A percentile compares a stretch with the other conserved stretches of the same genome.
phyloP scores from a whole-genome alignment of 1,140 invertebrate species.

The Drosophila prosaltans region DNA sequence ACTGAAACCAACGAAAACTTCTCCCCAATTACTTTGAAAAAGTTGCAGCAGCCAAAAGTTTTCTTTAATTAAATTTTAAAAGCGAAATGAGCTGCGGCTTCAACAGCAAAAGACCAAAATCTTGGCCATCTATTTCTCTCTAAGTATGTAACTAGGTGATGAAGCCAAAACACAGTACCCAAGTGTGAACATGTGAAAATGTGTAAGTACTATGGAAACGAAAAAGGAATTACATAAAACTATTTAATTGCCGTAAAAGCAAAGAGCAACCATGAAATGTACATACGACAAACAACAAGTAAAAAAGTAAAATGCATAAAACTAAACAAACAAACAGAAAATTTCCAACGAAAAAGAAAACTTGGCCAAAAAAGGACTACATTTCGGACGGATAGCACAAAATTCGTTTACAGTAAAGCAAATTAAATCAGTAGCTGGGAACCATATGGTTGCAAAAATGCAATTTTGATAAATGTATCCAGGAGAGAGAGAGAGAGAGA shows the following conservation, averaged over 20 bases:
- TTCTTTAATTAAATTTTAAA: conserved; percentile 79
- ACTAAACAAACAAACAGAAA: conserved; percentile 3
- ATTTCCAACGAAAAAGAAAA: not conserved
- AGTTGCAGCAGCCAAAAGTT: conserved; percentile 67
- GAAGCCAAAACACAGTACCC: conserved; percentile 23
- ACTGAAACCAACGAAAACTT: conserved; percentile 63
- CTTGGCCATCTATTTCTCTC: conserved; percentile 13
- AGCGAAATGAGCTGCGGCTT: conserved; percentile 71
- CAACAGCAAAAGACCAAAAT: conserved; percentile 22
- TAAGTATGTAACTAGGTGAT: conserved; percentile 42
- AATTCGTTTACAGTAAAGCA: conserved; percentile 14
- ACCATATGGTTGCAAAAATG: conserved; percentile 32
- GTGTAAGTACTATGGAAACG: not conserved
- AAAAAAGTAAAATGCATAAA: conserved; percentile 37
- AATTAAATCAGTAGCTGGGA: conserved; percentile 27
- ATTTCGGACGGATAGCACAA: not conserved
- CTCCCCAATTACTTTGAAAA: conserved; percentile 75
- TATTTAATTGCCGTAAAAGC: conserved; percentile 1
- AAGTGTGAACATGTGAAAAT: conserved; percentile 13
- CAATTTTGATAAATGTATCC: conserved; percentile 50
- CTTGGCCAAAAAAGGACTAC: not conserved
- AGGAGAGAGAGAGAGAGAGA: too few relatives aligned
- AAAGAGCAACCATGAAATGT: conserved; percentile 28
- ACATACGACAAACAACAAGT: conserved; percentile 28
- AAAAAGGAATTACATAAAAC: conserved; percentile 11